phyloP scores from a whole-genome alignment of 2,888 invertebrate genomes.

The Aspidapion aeneum region DNA sequence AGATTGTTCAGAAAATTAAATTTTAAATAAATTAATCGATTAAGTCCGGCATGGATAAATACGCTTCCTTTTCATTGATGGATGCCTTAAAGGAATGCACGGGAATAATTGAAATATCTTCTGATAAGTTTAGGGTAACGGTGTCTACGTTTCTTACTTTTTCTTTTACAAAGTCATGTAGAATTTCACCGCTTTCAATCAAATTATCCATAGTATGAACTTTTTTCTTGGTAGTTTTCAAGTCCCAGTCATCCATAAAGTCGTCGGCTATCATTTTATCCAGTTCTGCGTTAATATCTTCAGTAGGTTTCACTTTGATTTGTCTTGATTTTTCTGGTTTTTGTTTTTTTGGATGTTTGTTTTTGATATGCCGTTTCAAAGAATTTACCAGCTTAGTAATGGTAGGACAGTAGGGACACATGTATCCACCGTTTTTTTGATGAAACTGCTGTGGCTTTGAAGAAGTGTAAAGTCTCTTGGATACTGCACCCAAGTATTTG shows the following conservation, averaged over 20 bases:
- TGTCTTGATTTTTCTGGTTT: conserved; percentile 1
- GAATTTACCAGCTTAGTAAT: conserved; percentile 43
- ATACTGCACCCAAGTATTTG: conserved; percentile 31
- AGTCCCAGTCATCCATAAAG: conserved; percentile 31
- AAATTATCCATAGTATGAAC: conserved; percentile 29
- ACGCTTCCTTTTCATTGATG: conserved; percentile 32
- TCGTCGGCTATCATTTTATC: conserved; percentile 10
- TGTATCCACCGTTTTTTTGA: conserved; percentile 10
- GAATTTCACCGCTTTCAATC: conserved; percentile 26
- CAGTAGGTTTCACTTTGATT: conserved; percentile 11
- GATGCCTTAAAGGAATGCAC: conserved; percentile 1
- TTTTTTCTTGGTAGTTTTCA: conserved; percentile 35
- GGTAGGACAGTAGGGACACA: conserved; percentile 41
- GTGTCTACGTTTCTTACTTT: conserved; percentile 30
- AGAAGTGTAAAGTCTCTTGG: conserved; percentile 23
- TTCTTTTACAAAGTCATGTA: conserved; percentile 31
- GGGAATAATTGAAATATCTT: neutral
- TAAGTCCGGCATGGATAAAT: conserved; percentile 45
- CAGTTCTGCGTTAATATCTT: conserved; percentile 7
- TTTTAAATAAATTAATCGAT: no score
- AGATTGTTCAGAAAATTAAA: no score
- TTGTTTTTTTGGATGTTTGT: conserved; percentile 34
- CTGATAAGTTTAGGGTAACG: conserved; percentile 23
- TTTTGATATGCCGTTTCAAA: conserved; percentile 40
- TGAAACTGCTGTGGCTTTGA: conserved; percentile 1